A percentile compares a stretch with the other conserved stretches of the same genome.
These are phyloP conservation scores for Ganaspis brasiliensis DNA, from an alignment of 2,888 invertebrate genomes.

Conservation along the genomic window DNA sequence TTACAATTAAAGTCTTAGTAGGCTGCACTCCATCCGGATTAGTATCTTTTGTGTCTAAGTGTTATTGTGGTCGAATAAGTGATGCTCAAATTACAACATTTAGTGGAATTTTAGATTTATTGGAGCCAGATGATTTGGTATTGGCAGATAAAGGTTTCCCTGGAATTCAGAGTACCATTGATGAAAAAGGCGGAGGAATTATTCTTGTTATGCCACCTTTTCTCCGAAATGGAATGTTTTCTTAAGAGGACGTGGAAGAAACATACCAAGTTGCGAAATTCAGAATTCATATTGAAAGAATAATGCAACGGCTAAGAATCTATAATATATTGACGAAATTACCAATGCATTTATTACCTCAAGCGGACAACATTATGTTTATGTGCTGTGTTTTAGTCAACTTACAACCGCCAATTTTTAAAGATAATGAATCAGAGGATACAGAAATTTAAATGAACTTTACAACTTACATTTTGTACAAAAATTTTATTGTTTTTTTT, in stretches of 20 bases:
- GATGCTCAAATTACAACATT: conserved; percentile 54
- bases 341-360: conserved; percentile 39
- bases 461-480: not conserved
- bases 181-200: conserved; percentile 47
- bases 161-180: conserved; percentile 44
- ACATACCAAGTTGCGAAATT: conserved; percentile 54
- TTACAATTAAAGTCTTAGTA: conserved; percentile 55
- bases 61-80: conserved; percentile 50
- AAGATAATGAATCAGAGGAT: not conserved
- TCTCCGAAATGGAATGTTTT: conserved; percentile 43
- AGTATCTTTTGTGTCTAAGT: conserved; percentile 52
- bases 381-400: conserved; percentile 50
- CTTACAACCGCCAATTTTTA: not conserved
- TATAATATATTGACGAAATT: conserved; percentile 52
- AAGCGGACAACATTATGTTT: conserved; percentile 52
- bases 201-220: conserved; percentile 58
- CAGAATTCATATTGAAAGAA: conserved; percentile 52
- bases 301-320: conserved; percentile 53
- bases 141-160: conserved; percentile 62
- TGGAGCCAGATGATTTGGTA: conserved; percentile 55
- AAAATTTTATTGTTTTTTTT: not conserved
- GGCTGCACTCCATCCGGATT: conserved; percentile 53
- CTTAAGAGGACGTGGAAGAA: conserved; percentile 49
- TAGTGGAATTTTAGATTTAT: conserved; percentile 52
- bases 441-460: not conserved